These are phyloP conservation scores for Spinus olivaceus DNA, from an alignment of 2,797 vertebrate species.

Conservation along the genomic window DNA sequence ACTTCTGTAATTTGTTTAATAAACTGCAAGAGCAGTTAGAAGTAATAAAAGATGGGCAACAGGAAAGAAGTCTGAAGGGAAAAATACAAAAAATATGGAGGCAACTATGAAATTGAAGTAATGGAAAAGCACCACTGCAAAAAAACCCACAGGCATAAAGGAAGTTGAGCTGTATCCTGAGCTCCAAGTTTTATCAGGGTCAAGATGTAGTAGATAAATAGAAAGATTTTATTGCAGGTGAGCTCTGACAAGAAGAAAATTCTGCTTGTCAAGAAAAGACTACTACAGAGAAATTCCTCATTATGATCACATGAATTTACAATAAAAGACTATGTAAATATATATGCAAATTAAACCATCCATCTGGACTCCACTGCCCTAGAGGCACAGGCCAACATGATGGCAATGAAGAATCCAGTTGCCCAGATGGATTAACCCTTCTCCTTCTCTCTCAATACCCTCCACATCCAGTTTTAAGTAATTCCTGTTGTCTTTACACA, in stretches of 20 bases:
- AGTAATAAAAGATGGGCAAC: background rate
- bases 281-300: background rate
- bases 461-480: background rate
- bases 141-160: background rate
- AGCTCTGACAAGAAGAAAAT: conserved; percentile 1
- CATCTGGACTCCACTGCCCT: background rate
- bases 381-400: background rate
- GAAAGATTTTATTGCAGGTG: conserved; percentile 2
- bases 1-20: background rate
- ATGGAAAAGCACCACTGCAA: background rate
- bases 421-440: conserved; percentile 10
- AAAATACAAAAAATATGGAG: background rate
- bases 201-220: background rate
- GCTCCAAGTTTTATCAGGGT: background rate
- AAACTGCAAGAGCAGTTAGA: background rate
- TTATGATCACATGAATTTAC: background rate
- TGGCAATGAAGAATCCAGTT: background rate
- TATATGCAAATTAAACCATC: conserved; percentile 24
- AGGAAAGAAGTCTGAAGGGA: background rate
- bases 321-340: background rate
- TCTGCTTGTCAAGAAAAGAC: background rate
- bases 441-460: background rate
- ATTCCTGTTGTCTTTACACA: background rate
- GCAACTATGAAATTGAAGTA: background rate
- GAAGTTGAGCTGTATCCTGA: background rate